These are phyloP conservation scores for Ichneumoninae sp. DNA, from an alignment of 2,888 invertebrate genomes.

Conservation along the genomic window DNA sequence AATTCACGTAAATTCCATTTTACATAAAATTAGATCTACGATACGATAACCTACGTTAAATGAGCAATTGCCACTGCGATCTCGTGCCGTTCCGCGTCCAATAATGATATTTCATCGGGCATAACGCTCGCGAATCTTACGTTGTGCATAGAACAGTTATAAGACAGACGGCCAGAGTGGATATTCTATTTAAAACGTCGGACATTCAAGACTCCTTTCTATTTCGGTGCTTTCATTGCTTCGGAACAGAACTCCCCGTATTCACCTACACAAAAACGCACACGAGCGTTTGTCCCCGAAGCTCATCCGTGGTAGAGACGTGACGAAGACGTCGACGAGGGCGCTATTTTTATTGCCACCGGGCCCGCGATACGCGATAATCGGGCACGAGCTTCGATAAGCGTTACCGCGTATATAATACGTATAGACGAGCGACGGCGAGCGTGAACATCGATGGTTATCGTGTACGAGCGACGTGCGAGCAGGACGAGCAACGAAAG, in stretches of 20 bases:
- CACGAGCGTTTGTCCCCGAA: not conserved
- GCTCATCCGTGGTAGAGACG: not conserved
- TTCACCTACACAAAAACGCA: constrained; percentile 21
- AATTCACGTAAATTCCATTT: not conserved
- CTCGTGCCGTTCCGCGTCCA: not conserved
- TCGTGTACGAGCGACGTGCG: not conserved
- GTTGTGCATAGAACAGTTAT: constrained; percentile 20
- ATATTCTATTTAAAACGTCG: constrained; percentile 58
- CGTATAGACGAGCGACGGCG: not conserved
- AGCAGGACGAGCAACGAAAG: not conserved
- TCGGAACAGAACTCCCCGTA: constrained; percentile 29
- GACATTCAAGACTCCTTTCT: constrained; percentile 61
- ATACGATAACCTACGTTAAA: not conserved
- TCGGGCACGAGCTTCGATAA: constrained; percentile 12
- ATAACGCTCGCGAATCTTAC: not conserved
- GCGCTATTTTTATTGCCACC: constrained; percentile 42
- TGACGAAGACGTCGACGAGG: constrained; percentile 26
- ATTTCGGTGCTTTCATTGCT: constrained; percentile 55
- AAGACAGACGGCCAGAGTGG: constrained; percentile 30
- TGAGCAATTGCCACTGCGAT: not conserved
- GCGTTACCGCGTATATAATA: constrained; percentile 2
- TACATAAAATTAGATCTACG: not conserved
- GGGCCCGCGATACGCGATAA: constrained; percentile 17
- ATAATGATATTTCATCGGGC: constrained; percentile 17
- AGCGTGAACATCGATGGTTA: not conserved